Conservation (phyloP, 2,888 invertebrate genomes). For the Antitype chi region DNA sequence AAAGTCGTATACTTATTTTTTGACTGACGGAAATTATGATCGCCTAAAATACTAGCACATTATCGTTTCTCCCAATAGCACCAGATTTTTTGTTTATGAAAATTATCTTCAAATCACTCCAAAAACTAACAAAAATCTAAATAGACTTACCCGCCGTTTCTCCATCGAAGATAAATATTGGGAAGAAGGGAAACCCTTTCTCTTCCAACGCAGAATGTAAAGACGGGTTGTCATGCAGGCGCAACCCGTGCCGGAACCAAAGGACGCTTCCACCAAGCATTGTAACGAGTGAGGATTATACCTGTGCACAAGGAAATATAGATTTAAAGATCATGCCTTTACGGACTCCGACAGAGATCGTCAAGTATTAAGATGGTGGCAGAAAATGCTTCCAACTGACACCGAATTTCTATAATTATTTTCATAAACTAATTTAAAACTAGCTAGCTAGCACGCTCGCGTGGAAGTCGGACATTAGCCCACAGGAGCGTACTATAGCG, state of each 20-base stretch:
- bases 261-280: conserved; percentile 90
- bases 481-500: too few species aligned
- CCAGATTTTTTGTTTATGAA: neutral
- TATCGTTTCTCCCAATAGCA: too few species aligned
- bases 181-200: conserved; percentile 87
- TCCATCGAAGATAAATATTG: conserved; percentile 94
- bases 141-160: conserved; percentile 91
- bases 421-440: too few species aligned
- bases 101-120: neutral
- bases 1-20: neutral
- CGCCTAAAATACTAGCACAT: neutral
- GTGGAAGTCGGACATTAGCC: too few species aligned
- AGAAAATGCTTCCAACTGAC: neutral
- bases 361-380: neutral
- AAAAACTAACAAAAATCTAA: neutral
- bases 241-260: conserved; percentile 93
- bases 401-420: neutral
- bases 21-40: neutral
- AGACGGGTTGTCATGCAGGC: conserved; percentile 93
- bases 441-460: too few species aligned
- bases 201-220: conserved; percentile 89
- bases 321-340: neutral
- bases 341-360: neutral
- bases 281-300: conserved; percentile 26
- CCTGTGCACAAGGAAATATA: conserved; percentile 33